Evolutionary conservation across 2,888 invertebrate species (phyloP), one percentile per base, ranked within the genome.

Genomic region (Caenorhabditis wallacei): DNA sequence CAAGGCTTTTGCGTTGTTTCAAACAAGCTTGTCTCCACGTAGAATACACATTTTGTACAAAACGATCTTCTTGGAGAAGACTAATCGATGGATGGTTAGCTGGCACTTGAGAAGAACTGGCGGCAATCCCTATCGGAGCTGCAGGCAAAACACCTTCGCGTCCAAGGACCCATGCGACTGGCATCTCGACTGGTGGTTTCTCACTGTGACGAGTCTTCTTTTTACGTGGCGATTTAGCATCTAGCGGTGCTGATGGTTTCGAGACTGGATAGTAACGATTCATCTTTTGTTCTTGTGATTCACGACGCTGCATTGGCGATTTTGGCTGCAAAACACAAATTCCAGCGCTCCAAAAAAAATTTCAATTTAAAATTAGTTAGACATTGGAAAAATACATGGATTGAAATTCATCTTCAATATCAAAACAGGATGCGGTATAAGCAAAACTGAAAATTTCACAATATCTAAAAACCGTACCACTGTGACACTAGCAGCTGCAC

Each of bases 121-220:
- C 86, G 0, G 87, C 85, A 20, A 85, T 75, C 35, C 85, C 86
- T 22, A 87, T 79, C 4, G 87, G 82, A 40, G 88, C 84, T 18
- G 86, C 82, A 16, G 76, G 79, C 16, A 78, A 53, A 8, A 75
- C 40, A 10, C 69, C 84, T 20, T 87, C 84, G 24, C 84, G 80
- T 20, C 92, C 98, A 95, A 98, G 96, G 88, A 99, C 95, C 98
- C 98, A 99, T 20, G 98, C 98, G 48, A 98, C 96, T 92, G 97
- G 97, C 91, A 96, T 95, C 92, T 97, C 97, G 82, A 93, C 90
- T 0, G 97, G 97, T 57, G 97, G 97, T 94, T 98, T 97, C 88
- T 84, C 82, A 56, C 87, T 85, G 69, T 87, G 87, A 40, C 85
- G 74, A 2, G 96, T 96, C 94, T 97, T 97, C 89, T 96, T 95